A percentile compares a stretch with the other conserved stretches of the same genome.
Conservation (phyloP, 2,888 invertebrate species). For the Drosophila mercatorum region DNA sequence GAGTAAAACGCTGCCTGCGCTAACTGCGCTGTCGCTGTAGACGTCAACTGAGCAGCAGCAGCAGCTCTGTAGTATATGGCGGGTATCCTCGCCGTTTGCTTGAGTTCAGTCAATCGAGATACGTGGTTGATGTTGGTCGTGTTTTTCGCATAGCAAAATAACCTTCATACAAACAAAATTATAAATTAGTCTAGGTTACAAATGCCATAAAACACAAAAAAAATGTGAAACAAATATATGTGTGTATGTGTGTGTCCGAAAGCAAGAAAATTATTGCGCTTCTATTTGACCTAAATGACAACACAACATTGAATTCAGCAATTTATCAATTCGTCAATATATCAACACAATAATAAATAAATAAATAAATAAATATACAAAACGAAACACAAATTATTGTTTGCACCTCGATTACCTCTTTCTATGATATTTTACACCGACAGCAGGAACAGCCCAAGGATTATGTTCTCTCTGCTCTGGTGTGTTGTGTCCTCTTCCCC, state of each 20-base stretch:
- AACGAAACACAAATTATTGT: constrained; percentile 42
- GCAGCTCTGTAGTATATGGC: constrained; percentile 58
- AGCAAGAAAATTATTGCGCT: constrained; percentile 38
- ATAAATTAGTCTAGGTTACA: constrained; percentile 45
- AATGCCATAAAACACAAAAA: constrained; percentile 39
- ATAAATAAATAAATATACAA: not conserved
- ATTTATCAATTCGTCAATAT: constrained; percentile 23
- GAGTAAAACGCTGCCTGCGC: constrained; percentile 57
- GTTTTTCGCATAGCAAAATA: constrained; percentile 79
- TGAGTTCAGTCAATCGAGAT: constrained; percentile 85
- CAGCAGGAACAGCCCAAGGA: constrained; percentile 84
- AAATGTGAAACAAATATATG: constrained; percentile 30
- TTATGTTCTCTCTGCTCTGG: constrained; percentile 83
- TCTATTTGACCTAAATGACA: constrained; percentile 47
- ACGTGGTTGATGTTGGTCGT: constrained; percentile 85
- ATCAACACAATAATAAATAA: constrained; percentile 15
- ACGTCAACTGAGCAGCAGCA: constrained; percentile 20
- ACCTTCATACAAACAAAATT: constrained; percentile 39
- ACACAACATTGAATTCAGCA: constrained; percentile 22
- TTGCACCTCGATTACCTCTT: constrained; percentile 45
- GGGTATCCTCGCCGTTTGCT: constrained; percentile 84
- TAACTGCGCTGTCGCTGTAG: constrained; percentile 31
- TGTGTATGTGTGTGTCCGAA: constrained; percentile 27
- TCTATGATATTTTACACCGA: constrained; percentile 44
- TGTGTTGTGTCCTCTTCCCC: constrained; percentile 37